Evolutionary conservation across 2,888 invertebrate genomes (phyloP).

Genomic region (Thecocarcelia acutangulata): DNA sequence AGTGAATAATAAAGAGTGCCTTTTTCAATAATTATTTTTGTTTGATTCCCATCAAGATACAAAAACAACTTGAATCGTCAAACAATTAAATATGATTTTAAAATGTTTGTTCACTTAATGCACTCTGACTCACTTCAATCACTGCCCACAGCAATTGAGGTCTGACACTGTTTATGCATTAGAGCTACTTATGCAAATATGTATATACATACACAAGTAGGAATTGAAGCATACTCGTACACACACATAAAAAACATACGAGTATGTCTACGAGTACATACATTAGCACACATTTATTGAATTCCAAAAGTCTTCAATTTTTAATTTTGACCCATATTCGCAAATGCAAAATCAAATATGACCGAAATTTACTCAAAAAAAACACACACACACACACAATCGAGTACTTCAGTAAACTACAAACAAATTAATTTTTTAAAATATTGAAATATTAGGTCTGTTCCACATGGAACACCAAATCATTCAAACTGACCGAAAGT

Average conservation of each 20-base stretch:
- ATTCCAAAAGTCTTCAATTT: constrained; percentile 40
- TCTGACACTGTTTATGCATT: constrained; percentile 65
- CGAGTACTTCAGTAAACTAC: no score
- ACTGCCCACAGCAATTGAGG: constrained; percentile 55
- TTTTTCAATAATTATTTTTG: constrained; percentile 30
- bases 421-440: no score
- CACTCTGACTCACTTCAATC: constrained; percentile 34
- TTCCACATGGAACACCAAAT: no score
- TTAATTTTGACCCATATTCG: constrained; percentile 60
- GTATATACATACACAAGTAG: neutral
- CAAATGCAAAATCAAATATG: constrained; percentile 53
- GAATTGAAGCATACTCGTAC: constrained; percentile 13
- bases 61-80: constrained; percentile 13
- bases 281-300: constrained; percentile 33
- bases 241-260: neutral
- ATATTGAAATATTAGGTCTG: no score
- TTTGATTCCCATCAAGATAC: constrained; percentile 30
- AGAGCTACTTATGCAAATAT: constrained; percentile 51
- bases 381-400: neutral
- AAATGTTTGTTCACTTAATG: constrained; percentile 67
- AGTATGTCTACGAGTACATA: neutral
- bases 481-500: no score
- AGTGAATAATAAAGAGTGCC: constrained; percentile 24
- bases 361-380: neutral
- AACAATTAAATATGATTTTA: constrained; percentile 29